A percentile compares a stretch with the other conserved stretches of the same genome.
These are phyloP conservation scores for Hexactinellida sp. DNA, from an alignment of 37 sponge, comb jelly and placozoan species.

Conservation along the genomic window DNA sequence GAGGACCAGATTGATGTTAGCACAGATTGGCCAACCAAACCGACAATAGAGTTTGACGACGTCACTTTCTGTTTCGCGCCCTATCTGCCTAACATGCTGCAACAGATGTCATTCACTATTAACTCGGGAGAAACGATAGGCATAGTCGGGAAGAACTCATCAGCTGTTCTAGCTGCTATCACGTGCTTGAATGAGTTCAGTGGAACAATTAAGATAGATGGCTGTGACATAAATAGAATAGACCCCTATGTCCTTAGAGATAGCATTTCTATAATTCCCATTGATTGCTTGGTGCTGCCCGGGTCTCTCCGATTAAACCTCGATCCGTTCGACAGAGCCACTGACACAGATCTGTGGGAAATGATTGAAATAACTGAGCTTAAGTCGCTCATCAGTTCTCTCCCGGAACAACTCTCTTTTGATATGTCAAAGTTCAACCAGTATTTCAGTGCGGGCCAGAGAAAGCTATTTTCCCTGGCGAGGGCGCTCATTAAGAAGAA, in stretches of 20 bases:
- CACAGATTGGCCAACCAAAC: background rate
- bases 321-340: background rate
- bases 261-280: background rate
- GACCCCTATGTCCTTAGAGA: background rate
- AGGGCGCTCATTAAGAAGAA: background rate
- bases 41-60: background rate
- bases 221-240: background rate
- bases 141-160: background rate
- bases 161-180: background rate
- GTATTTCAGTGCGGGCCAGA: background rate
- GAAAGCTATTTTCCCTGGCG: background rate
- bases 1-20: background rate
- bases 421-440: background rate
- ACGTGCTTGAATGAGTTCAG: slow-evolving; percentile 2
- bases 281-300: background rate
- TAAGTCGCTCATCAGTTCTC: background rate
- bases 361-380: background rate
- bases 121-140: slow-evolving; percentile 1
- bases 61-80: background rate
- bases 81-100: background rate
- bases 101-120: slow-evolving; percentile 2
- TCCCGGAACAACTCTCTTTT: background rate
- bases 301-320: background rate
- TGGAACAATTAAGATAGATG: background rate
- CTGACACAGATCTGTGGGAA: background rate